Evolutionary conservation across 2,797 vertebrate species (phyloP).

Genomic region (Gila robusta): DNA sequence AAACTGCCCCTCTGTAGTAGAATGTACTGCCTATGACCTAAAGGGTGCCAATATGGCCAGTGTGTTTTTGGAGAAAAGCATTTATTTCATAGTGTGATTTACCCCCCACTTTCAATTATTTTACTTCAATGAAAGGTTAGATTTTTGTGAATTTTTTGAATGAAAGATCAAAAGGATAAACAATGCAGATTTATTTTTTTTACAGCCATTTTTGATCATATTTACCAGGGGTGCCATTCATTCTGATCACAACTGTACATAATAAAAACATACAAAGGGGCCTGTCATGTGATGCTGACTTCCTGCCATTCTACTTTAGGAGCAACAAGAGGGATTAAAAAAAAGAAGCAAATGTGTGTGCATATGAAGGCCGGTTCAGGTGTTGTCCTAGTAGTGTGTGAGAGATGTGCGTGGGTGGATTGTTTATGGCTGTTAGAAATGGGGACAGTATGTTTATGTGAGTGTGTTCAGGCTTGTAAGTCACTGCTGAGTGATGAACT

Average conservation of each 20-base stretch:
- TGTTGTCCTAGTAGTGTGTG: not conserved
- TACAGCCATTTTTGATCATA: too few relatives aligned
- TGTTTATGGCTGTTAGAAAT: slow-evolving; percentile 3
- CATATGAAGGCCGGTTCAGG: not conserved
- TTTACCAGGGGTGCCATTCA: too few relatives aligned
- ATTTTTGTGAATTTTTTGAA: too few relatives aligned
- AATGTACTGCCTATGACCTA: not conserved
- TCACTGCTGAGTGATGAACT: slow-evolving; percentile 36
- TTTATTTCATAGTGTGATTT: too few relatives aligned
- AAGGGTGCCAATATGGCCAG: too few relatives aligned
- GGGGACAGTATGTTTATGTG: slow-evolving; percentile 20
- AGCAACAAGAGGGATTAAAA: not conserved
- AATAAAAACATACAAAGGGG: not conserved
- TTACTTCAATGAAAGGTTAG: too few relatives aligned
- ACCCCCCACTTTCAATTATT: too few relatives aligned
- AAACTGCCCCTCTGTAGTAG: not conserved
- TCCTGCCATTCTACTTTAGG: not conserved
- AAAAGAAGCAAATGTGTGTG: not conserved
- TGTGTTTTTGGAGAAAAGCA: too few relatives aligned
- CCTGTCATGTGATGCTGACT: not conserved
- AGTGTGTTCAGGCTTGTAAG: slow-evolving; percentile 22
- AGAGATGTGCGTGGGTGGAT: slow-evolving; percentile 30
- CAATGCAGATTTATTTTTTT: too few relatives aligned
- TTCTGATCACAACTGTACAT: not conserved
- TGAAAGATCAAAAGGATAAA: too few relatives aligned